Evolutionary conservation across 2,888 invertebrate genomes (phyloP), one percentile per base, ranked within the genome.

Genomic region (Parnassius mnemosyne): DNA sequence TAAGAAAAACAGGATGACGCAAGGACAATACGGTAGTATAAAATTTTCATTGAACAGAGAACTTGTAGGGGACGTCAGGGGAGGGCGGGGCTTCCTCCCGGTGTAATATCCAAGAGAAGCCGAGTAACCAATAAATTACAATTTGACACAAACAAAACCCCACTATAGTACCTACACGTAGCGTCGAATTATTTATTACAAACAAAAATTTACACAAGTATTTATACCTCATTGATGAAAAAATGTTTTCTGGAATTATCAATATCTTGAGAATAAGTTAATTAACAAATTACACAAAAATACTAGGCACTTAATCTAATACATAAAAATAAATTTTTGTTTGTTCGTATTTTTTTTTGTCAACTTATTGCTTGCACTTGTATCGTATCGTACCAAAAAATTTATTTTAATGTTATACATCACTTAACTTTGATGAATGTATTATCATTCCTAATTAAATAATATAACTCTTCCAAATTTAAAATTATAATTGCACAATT

Each of bases 121-220:
- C 82, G 80, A 82, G 83, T 80, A 85, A 84, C 85, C 86, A 81
- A 89, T 89, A 89, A 88, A 88, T 89, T 89, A 89, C 87, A 86
- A 89, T 89, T 89, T 89, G 87, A 89, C 87, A 86, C 82, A 88
- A 88, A 87, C 87, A 87, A 87, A 87, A 84, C 87, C 84, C 85
- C 84, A 77, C 80, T 79, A 79, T 78, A 76, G 79, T 81, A 81
- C 63, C 63, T 64, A 60, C 84, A 85, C 82, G 82, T 77, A 76
- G 81, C 78, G 75, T 72, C 71, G 85, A 85, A 87, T 88, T 86
- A 89, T 88, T 87, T 87, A 88, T 89, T 82, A 79, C 84, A 76
- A 78, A 83, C 77, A 78, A 74, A 71, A 69, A 66, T 67, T 67
- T 60, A 65, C 67, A 67, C 65, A 61, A 65, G 67, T 64, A 68